Evolutionary conservation across 2,113 vertebrate genomes (phyloP), one percentile per base, ranked within the genome.

Genomic region (Alethe castanea): DNA sequence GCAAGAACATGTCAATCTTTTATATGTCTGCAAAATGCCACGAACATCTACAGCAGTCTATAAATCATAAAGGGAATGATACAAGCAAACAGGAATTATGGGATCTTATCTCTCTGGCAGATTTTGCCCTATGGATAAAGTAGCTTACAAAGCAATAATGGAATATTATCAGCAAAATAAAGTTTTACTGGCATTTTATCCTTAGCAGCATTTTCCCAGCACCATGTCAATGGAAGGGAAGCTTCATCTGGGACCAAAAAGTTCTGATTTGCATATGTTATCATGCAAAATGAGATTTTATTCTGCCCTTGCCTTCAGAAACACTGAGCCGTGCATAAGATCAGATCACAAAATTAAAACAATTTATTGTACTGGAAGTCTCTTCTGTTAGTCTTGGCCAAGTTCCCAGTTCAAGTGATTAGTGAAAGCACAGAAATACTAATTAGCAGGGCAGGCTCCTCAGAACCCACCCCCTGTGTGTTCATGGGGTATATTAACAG

Each of bases 371-470:
- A 98, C 97, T 97, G 96, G 95, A 86, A 94, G 45, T 67, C 90
- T 83, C 93, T 92, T 96, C 97, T 96, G 96, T 95, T 66, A 80
- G 90, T 86, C 76, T 96, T 98, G 97, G 97, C 97, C 79, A 66
- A 12, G 61, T 44, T 97, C 98, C 98, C 89, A 72, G 97, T 90
- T 65, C 48, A 90, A 87, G 94, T 3, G 93, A 96, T 97, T 86
- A 97, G 94, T 83, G 95, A 92, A 95, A 95, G 96, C 96, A 96
- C 92, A 96, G 97, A 95, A 96, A 97, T 96, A 84, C 96, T 94
- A 86, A 97, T 97, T 91, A 97, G 97, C 97, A 94, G 92, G 53
- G 81, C 93, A 82, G 93, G 94, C 82, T 91, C 64, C 86, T 92
- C 94, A 87, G 81, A 64, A 54, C 61, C 76, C 84, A 44, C 47